Conservation (phyloP, 1,140 invertebrate species). For the Chrysomallon squamiferum region DNA sequence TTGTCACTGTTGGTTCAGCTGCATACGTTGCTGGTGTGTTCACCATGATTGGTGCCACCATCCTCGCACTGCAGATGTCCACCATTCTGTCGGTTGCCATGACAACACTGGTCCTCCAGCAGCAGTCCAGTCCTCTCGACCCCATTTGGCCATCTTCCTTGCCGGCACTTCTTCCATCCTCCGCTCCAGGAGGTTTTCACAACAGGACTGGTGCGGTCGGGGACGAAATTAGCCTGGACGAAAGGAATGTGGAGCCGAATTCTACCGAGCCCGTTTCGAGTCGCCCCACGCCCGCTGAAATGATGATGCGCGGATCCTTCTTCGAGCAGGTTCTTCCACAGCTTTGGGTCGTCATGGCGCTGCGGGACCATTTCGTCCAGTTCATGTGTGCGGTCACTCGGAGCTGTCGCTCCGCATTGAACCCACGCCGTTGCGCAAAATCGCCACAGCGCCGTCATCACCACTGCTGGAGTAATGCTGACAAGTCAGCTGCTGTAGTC, state of each 20-base stretch:
- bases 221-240: background rate
- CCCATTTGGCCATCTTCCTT: background rate
- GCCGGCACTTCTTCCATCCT: no score
- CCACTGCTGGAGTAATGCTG: background rate
- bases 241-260: no score
- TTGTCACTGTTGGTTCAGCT: slow-evolving; percentile 72
- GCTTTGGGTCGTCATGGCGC: background rate
- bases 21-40: slow-evolving; percentile 77
- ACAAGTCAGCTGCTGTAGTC: background rate
- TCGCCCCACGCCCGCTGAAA: no score
- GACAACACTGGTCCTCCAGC: background rate
- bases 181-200: no score
- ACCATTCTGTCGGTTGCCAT: background rate
- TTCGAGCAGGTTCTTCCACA: background rate
- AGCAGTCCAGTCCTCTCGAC: background rate
- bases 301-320: background rate
- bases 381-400: background rate
- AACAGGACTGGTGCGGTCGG: background rate
- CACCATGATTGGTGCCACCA: slow-evolving; percentile 69
- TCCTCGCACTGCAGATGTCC: slow-evolving; percentile 29
- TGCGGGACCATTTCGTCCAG: background rate
- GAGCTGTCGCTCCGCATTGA: background rate
- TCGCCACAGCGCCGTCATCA: background rate
- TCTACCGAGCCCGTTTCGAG: background rate
- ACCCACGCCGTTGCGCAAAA: background rate